Percentiles rank a stretch among this genome's conserved stretches.
Evolutionary conservation across 1,140 invertebrate species (phyloP).

Genomic region (Nilaparvata lugens): DNA sequence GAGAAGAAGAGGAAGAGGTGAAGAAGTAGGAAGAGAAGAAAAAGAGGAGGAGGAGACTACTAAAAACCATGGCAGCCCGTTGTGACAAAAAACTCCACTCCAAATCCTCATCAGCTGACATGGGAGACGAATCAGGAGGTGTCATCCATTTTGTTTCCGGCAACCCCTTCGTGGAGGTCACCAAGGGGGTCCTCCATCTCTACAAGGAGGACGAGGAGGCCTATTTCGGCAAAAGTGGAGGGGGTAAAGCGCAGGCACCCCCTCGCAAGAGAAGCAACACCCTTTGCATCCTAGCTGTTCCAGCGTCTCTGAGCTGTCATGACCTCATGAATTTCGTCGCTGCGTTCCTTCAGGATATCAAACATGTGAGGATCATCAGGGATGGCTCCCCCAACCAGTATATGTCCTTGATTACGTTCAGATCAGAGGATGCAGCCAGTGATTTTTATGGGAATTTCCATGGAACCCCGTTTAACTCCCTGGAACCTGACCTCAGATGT

Average conservation of each 20-base stretch:
- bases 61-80: too few relatives aligned
- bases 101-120: too few relatives aligned
- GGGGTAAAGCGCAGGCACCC: constrained; percentile 22
- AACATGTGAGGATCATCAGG: constrained; percentile 85
- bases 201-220: constrained; percentile 83
- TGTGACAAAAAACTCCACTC: too few relatives aligned
- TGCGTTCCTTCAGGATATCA: constrained; percentile 81
- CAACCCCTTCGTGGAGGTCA: constrained; percentile 94
- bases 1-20: too few relatives aligned
- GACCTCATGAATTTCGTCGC: constrained; percentile 93
- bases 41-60: too few relatives aligned
- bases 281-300: constrained; percentile 86
- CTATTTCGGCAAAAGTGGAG: constrained; percentile 1
- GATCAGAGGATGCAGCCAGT: constrained; percentile 63
- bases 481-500: constrained; percentile 85
- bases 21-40: too few relatives aligned
- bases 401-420: constrained; percentile 88
- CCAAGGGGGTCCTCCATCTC: constrained; percentile 90
- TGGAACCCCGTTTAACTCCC: constrained; percentile 81
- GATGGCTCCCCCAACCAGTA: constrained; percentile 86
- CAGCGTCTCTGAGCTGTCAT: constrained; percentile 83
- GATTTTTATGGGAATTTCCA: constrained; percentile 93
- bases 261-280: constrained; percentile 62
- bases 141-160: constrained; percentile 83
- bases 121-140: constrained; percentile 22